These are phyloP conservation scores for Hipparchia semele DNA, from an alignment of 2,888 invertebrate genomes.

Conservation along the genomic window DNA sequence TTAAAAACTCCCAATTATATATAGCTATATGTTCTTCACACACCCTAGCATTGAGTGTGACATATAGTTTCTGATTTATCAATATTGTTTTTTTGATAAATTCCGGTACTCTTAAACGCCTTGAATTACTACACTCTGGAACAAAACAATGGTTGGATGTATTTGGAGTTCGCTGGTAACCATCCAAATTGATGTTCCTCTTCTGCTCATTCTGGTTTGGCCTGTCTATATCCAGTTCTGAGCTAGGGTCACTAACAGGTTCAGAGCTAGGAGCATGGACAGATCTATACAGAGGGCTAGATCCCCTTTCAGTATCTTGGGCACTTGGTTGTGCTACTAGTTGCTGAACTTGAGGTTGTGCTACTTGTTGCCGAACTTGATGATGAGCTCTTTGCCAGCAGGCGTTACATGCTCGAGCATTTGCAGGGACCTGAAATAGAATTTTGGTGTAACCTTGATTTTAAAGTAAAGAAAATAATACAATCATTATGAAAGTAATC, in stretches of 20 bases:
- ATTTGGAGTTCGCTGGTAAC: neutral
- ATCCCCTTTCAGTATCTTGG: neutral
- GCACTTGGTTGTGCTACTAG: neutral
- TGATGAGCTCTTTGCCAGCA: neutral
- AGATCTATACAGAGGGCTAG: neutral
- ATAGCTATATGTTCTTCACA: neutral
- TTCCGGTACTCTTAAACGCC: neutral
- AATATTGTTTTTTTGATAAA: neutral
- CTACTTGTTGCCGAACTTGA: neutral
- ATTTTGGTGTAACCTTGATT: neutral
- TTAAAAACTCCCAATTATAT: neutral
- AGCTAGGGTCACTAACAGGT: too few species aligned
- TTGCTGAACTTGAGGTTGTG: neutral
- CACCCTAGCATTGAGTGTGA: neutral
- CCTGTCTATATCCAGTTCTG: neutral
- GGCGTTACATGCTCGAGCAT: slow-evolving; percentile 1
- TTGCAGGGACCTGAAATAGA: neutral
- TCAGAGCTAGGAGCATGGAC: too few species aligned
- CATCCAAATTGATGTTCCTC: neutral
- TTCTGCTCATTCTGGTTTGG: neutral
- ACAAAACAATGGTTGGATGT: neutral
- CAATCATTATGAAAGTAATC: too few species aligned
- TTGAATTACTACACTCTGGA: neutral
- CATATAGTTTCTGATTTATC: neutral
- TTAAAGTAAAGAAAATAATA: too few species aligned